These are phyloP conservation scores for Probaryconus sp. DNA, from an alignment of 1,140 invertebrate genomes.

Conservation along the genomic window DNA sequence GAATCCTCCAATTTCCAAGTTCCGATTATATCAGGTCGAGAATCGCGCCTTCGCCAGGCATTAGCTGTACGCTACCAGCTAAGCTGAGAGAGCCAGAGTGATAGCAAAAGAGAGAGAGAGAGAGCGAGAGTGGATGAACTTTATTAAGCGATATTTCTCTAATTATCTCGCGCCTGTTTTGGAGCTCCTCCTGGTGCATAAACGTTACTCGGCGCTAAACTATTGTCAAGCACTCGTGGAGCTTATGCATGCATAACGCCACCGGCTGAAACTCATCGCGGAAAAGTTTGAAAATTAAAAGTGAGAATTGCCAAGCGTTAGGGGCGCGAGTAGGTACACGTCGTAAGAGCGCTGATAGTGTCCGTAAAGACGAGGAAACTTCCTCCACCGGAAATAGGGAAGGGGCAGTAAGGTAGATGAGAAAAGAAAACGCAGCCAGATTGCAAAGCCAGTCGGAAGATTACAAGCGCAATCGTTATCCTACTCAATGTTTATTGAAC, in stretches of 20 bases:
- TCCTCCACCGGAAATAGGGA: background rate
- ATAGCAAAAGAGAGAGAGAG: no score
- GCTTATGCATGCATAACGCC: slow-evolving; percentile 32
- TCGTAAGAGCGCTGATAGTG: background rate
- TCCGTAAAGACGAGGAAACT: no score
- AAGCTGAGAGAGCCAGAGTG: no score
- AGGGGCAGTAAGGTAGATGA: slow-evolving; percentile 23
- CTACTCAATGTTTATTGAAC: slow-evolving; percentile 65
- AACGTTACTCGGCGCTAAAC: slow-evolving; percentile 38
- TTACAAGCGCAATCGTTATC: slow-evolving; percentile 66
- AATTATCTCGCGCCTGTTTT: slow-evolving; percentile 71
- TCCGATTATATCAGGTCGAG: slow-evolving; percentile 68
- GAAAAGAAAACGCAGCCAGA: slow-evolving; percentile 49
- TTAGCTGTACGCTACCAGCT: slow-evolving; percentile 42
- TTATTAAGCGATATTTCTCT: slow-evolving; percentile 77
- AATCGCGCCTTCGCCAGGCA: slow-evolving; percentile 40
- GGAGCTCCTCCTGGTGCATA: slow-evolving; percentile 19
- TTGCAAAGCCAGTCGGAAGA: slow-evolving; percentile 53
- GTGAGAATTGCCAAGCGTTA: slow-evolving; percentile 32
- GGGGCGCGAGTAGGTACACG: slow-evolving; percentile 1
- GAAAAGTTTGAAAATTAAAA: slow-evolving; percentile 72
- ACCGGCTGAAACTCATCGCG: slow-evolving; percentile 13
- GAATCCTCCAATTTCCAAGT: slow-evolving; percentile 69
- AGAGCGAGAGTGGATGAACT: slow-evolving; percentile 66
- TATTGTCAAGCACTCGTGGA: slow-evolving; percentile 16